A percentile compares a stretch with the other conserved stretches of the same genome.
These are phyloP conservation scores for Nowickia ferox DNA, from an alignment of 2,888 invertebrate genomes.

Conservation along the genomic window DNA sequence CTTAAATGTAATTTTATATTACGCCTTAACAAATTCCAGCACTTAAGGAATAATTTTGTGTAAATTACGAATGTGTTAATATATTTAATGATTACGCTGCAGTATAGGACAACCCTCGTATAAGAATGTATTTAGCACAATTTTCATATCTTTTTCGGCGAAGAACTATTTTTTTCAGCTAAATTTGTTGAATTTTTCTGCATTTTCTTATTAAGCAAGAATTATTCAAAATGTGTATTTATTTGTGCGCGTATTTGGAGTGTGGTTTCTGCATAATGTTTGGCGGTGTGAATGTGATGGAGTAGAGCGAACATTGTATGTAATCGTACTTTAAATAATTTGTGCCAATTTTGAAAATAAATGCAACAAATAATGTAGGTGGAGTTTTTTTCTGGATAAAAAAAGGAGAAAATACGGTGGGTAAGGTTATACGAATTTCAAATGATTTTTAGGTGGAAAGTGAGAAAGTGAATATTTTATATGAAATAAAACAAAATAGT, in stretches of 20 bases:
- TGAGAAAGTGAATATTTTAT: not conserved
- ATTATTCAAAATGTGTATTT: slow-evolving; percentile 43
- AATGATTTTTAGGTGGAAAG: no score
- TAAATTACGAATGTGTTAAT: no score
- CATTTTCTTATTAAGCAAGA: slow-evolving; percentile 15
- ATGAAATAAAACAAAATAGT: not conserved
- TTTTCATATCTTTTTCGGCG: slow-evolving; percentile 5
- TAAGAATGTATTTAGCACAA: not conserved
- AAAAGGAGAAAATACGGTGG: slow-evolving; percentile 24
- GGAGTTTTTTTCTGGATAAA: slow-evolving; percentile 23
- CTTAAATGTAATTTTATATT: no score
- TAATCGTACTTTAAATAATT: slow-evolving; percentile 61
- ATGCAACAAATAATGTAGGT: slow-evolving; percentile 57
- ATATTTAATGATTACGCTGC: no score
- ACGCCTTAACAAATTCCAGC: no score
- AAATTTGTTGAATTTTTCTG: not conserved
- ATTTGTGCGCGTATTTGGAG: slow-evolving; percentile 30
- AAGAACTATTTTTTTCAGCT: slow-evolving; percentile 8
- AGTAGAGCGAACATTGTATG: slow-evolving; percentile 43
- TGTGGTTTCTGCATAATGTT: slow-evolving; percentile 62
- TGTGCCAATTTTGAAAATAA: slow-evolving; percentile 66
- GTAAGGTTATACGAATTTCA: no score
- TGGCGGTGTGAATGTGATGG: slow-evolving; percentile 34
- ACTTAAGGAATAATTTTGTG: no score
- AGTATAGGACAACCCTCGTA: not conserved